A percentile compares a stretch with the other conserved stretches of the same genome.
phyloP scores from a whole-genome alignment of 2,113 vertebrate genomes.

The Tricholaema leucomelas region DNA sequence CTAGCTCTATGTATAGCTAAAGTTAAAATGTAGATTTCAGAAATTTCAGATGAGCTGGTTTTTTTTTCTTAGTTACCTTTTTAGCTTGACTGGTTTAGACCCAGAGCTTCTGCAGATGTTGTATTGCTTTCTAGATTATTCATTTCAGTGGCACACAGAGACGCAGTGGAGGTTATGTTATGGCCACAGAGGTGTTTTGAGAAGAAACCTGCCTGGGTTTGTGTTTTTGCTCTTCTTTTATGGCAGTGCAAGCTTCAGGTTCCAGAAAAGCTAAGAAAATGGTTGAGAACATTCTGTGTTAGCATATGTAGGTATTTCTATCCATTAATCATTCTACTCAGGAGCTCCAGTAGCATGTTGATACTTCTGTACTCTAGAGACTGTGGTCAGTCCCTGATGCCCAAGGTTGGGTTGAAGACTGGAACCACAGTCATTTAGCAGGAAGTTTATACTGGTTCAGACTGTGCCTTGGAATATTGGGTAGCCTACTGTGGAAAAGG shows the following conservation, averaged over 20 bases:
- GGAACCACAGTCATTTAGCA: conserved; percentile 44
- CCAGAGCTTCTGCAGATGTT: conserved; percentile 40
- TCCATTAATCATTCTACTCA: conserved; percentile 57
- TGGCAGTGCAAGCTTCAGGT: background rate
- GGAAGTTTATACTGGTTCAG: conserved; percentile 44
- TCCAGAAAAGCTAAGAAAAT: conserved; percentile 53
- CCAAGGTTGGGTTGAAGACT: background rate
- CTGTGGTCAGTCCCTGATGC: conserved; percentile 37
- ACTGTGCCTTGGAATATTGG: conserved; percentile 14
- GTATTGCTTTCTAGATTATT: background rate
- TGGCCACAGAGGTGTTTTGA: conserved; percentile 38
- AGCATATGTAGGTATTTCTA: conserved; percentile 35
- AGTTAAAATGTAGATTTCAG: background rate
- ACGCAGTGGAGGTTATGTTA: conserved; percentile 17
- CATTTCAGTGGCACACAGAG: conserved; percentile 26
- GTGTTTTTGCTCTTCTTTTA: conserved; percentile 25
- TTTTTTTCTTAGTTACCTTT: conserved; percentile 3
- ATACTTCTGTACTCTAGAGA: conserved; percentile 24
- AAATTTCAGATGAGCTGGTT: background rate
- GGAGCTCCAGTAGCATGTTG: conserved; percentile 15
- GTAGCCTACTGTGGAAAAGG: background rate
- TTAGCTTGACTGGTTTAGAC: conserved; percentile 49
- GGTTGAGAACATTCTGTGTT: conserved; percentile 46
- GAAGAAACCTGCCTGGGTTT: conserved; percentile 10
- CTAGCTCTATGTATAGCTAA: background rate